A percentile compares a stretch with the other conserved stretches of the same genome.
phyloP scores from a whole-genome alignment of 2,113 vertebrate species.

The Pelusios castaneus region DNA sequence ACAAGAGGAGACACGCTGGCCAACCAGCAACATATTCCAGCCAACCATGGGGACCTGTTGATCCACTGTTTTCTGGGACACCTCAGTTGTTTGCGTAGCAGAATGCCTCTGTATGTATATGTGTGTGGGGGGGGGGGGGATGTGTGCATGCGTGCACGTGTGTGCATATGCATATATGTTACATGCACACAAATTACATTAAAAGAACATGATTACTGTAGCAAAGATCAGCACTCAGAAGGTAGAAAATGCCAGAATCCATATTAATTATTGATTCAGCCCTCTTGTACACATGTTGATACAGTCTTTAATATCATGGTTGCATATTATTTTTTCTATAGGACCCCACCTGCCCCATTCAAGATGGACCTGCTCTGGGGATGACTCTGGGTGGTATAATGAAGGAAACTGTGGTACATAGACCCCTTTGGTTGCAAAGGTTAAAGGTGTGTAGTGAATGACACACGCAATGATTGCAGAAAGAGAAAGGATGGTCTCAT shows the following conservation, averaged over 20 bases:
- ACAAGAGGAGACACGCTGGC: background rate
- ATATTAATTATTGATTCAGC: background rate
- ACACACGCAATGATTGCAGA: background rate
- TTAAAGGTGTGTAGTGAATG: background rate
- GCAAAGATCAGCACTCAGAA: background rate
- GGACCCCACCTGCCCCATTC: background rate
- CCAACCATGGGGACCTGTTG: background rate
- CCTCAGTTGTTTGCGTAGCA: background rate
- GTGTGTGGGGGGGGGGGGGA: too few relatives aligned
- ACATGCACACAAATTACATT: background rate
- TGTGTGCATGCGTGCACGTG: background rate
- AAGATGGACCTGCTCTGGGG: background rate
- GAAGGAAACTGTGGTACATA: background rate
- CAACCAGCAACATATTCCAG: background rate
- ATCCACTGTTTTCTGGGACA: accelerated
- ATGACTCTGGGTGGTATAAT: background rate
- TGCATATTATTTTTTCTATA: background rate
- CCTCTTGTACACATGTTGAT: background rate
- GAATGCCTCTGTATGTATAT: background rate
- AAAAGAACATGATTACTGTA: background rate
- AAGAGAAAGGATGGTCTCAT: background rate
- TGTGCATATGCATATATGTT: background rate
- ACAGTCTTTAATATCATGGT: background rate
- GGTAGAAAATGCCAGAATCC: background rate
- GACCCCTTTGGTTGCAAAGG: background rate